Evolutionary conservation across 2,888 invertebrate genomes (phyloP), one percentile per base, ranked within the genome.

Genomic region (Pinctada fucata): DNA sequence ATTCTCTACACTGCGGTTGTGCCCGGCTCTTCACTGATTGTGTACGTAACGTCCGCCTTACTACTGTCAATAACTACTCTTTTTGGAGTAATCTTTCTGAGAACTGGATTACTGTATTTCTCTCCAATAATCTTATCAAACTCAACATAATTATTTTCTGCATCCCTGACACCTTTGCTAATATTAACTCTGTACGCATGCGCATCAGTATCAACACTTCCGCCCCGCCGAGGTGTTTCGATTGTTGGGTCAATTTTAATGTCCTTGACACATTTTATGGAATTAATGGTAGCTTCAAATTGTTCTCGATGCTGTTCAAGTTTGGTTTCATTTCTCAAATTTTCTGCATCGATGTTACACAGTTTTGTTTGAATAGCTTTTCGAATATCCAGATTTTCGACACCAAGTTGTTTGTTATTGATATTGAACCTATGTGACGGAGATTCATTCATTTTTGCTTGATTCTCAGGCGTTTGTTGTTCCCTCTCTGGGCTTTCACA

Each of bases 401-500:
- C 6, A 63, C 47, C 49, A 64, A 8, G 31, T 45, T 51, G 31
- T 13, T 13, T 5, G 65, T 45, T 6, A 47, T 67, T 52, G 48
- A 48, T 3, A 48, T 8, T 31, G 65, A 45, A 3, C 51, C 47
- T 16, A 65, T 49, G 31, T 64, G 64, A 3, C 6, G 8, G 50
- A 65, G 13, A 6, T 13, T 58, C 10, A 51, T n/a, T 3, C 13
- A 45, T 8, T 50, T 4, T 5, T 68, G 31, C 31, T 47, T 47
- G 4, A 4, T 68, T 47, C 10, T 13, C 16, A 68, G 4, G 48
- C 6, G 58, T 31, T 13, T 50, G 65, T 13, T n/a, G 49, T n/a
- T 10, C 67, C 0, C 16, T 58, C 66, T 58, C 71, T 31, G 80
- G 80, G 49, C 72, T 69, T 50, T 80, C 80, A 31, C 75, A 77